Conservation (phyloP, 1,140 invertebrate genomes). For the Drosophila lowei region DNA sequence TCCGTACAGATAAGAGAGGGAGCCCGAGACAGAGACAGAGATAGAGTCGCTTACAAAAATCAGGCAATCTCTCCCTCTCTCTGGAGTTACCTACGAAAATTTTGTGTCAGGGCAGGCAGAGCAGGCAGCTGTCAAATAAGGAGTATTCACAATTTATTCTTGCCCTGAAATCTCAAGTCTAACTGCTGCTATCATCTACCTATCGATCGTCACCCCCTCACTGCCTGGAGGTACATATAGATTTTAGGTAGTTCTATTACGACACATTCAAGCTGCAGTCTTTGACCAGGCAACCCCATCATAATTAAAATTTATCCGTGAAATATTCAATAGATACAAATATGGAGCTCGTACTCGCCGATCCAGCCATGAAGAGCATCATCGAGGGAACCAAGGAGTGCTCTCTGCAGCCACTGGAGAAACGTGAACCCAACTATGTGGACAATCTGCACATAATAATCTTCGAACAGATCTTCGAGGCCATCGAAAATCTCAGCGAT, state of each 20-base stretch:
- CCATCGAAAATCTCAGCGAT: slow-evolving; percentile 57
- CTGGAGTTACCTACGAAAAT: too few species aligned
- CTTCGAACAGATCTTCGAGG: slow-evolving; percentile 71
- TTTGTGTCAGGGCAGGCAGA: too few species aligned
- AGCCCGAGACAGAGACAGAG: slow-evolving; percentile 4
- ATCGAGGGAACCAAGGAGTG: slow-evolving; percentile 36
- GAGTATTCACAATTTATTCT: too few species aligned
- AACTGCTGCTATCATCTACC: slow-evolving; percentile 1
- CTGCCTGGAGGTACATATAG: neutral
- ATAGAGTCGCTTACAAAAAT: slow-evolving; percentile 62
- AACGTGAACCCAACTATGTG: slow-evolving; percentile 51
- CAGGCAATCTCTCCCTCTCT: slow-evolving; percentile 22
- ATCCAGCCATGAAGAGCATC: slow-evolving; percentile 42
- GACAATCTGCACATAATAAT: slow-evolving; percentile 71
- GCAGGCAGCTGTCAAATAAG: too few species aligned
- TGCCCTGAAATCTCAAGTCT: neutral
- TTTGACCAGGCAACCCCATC: slow-evolving; percentile 1
- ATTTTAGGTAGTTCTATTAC: too few species aligned
- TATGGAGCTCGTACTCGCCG: neutral
- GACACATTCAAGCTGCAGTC: slow-evolving; percentile 30
- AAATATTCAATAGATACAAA: neutral
- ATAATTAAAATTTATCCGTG: neutral
- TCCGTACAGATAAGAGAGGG: slow-evolving; percentile 77
- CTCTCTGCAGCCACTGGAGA: neutral
- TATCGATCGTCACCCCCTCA: neutral